A percentile compares a stretch with the other conserved stretches of the same genome.
Conservation (phyloP, 2,113 vertebrate species). For the Phocoena sinus region DNA sequence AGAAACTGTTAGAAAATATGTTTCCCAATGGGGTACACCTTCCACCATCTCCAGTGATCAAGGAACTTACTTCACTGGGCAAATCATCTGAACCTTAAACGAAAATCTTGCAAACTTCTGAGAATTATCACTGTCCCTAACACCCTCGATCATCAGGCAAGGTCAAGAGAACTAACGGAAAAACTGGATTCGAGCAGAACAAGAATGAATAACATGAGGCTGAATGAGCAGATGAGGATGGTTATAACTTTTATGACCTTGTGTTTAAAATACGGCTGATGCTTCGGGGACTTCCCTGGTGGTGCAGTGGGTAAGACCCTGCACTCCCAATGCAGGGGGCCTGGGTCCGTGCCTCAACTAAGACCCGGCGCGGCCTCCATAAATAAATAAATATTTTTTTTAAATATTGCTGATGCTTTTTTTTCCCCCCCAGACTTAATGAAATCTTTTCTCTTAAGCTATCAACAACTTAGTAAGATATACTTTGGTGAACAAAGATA, state of each 20-base stretch:
- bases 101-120: neutral
- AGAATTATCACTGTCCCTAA: neutral
- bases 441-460: neutral
- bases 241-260: neutral
- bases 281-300: no score
- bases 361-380: no score
- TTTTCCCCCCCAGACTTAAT: neutral
- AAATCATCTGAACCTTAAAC: neutral
- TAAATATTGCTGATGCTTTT: neutral
- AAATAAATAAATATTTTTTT: no score
- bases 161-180: accelerated
- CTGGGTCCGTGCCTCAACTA: no score
- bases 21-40: neutral
- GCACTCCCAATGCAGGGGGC: no score
- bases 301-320: no score
- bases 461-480: neutral
- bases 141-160: neutral
- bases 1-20: neutral
- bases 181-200: neutral
- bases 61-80: neutral
- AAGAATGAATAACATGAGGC: no score
- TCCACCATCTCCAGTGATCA: neutral
- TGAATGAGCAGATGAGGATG: neutral
- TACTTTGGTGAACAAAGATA: neutral
- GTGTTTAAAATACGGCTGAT: neutral